phyloP scores from a whole-genome alignment of 2,888 invertebrate genomes.

The Callosobruchus maculatus region DNA sequence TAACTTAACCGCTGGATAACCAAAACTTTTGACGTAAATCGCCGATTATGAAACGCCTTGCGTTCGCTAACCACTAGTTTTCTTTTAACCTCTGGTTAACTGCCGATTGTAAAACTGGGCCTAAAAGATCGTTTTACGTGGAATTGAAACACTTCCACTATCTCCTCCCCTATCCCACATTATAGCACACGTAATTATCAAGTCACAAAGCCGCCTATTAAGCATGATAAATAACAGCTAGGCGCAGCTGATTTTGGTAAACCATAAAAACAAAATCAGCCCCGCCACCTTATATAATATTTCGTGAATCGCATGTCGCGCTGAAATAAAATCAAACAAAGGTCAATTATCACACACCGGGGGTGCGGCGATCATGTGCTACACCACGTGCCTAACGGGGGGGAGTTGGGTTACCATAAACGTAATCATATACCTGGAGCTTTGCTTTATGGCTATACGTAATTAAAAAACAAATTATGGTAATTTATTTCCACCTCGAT shows the following conservation, averaged over 20 bases:
- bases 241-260: not conserved
- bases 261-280: not conserved
- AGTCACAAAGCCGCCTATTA: not conserved
- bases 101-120: too few relatives aligned
- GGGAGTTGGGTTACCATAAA: not conserved
- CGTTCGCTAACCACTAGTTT: too few relatives aligned
- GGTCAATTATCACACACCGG: not conserved
- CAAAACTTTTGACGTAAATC: too few relatives aligned
- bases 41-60: too few relatives aligned
- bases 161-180: too few relatives aligned
- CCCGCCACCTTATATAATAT: not conserved
- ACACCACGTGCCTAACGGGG: not conserved
- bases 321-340: not conserved
- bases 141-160: too few relatives aligned
- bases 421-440: not conserved
- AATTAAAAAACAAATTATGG: not conserved
- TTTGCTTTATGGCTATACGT: not conserved
- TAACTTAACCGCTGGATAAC: too few relatives aligned
- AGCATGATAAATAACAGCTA: not conserved
- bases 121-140: too few relatives aligned
- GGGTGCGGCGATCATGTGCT: not conserved
- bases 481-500: not conserved
- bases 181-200: not conserved
- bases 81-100: too few relatives aligned
- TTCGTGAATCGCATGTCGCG: not conserved